Base-by-base conservation (phyloP, 2,113 vertebrate species). In the Onychostruthus taczanowskii region DNA sequence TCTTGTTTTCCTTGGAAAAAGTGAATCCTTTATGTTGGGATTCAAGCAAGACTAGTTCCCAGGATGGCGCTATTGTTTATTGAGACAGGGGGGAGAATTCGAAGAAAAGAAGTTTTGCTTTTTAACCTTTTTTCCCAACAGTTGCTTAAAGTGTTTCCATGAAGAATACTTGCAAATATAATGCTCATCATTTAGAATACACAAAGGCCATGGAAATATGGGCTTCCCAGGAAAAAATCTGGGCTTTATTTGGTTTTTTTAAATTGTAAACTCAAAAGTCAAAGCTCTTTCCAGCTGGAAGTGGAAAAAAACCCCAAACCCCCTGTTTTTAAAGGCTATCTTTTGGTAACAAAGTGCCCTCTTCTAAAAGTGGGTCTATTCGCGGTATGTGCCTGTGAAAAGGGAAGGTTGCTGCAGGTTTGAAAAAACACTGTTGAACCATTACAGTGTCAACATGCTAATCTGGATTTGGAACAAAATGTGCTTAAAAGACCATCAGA, bases 11-110 rank as follows among this genome's bases (percentile, higher is more conserved):
- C 58, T 44, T 21, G 16, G 23, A 50, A 83, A 79, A 30, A 85
- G 9, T 13, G 37, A 56, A 43, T 35, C 1, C 0, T 5, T 1
- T 0, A 13, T 39, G 9, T 1, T 59, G 50, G 68, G 9, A 47
- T 50, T 41, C 63, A 58, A 37, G 17, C 19, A 50, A 50, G 33
- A 30, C 17, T 7, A 2, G 13, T 78, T 26, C 17, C 19, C 33
- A 73, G 53, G 17, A 70, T 33, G n/a, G 5, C 16, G 44, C 21
- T 67, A 28, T 6, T 47, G 28, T 47, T 15, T 52, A 22, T 7
- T 21, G 31, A 9, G 18, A 4, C 0, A 41, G 8, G 7, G 16
- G 13, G 5, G 3, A 67, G 31, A 74, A 49, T 0, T 50, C 14
- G 55, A 87, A 62, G 26, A 46, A 89, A 86, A 56, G 4, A 15